Conservation (phyloP, 2,113 vertebrate species). For the Zosterops borbonicus region DNA sequence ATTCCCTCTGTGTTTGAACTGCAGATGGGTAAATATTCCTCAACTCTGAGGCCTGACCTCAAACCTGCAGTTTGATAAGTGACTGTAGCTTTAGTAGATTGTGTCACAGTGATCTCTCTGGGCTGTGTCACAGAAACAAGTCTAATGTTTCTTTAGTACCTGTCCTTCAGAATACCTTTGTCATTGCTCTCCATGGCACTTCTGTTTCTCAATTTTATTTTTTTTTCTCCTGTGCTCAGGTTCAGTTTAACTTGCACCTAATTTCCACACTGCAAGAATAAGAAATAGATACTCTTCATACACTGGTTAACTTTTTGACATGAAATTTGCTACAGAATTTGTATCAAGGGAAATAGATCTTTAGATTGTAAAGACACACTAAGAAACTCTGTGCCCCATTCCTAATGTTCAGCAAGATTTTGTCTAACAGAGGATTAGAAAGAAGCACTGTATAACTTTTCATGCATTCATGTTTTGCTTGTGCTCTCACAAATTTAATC, state of each 20-base stretch:
- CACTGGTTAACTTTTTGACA: not conserved
- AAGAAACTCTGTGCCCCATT: not conserved
- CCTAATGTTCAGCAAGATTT: not conserved
- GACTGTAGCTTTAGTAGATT: not conserved
- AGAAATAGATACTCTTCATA: not conserved
- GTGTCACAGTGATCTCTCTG: not conserved
- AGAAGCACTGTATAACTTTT: not conserved
- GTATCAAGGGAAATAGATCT: not conserved
- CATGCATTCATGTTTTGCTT: not conserved
- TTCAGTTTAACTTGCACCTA: not conserved
- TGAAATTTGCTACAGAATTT: not conserved
- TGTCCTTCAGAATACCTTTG: not conserved
- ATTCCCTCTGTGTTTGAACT: not conserved
- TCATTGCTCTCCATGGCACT: not conserved
- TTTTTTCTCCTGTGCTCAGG: not conserved
- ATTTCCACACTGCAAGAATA: not conserved
- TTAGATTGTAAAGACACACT: not conserved
- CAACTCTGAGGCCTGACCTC: not conserved
- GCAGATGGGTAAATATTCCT: not conserved
- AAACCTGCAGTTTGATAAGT: not conserved
- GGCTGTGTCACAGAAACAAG: not conserved
- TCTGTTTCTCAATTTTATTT: not conserved
- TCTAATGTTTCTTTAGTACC: not conserved
- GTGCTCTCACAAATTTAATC: not conserved
- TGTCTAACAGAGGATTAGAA: not conserved